A percentile compares a stretch with the other conserved stretches of the same genome.
Conservation (phyloP, 1,140 invertebrate genomes). For the Drosophila funebris region DNA sequence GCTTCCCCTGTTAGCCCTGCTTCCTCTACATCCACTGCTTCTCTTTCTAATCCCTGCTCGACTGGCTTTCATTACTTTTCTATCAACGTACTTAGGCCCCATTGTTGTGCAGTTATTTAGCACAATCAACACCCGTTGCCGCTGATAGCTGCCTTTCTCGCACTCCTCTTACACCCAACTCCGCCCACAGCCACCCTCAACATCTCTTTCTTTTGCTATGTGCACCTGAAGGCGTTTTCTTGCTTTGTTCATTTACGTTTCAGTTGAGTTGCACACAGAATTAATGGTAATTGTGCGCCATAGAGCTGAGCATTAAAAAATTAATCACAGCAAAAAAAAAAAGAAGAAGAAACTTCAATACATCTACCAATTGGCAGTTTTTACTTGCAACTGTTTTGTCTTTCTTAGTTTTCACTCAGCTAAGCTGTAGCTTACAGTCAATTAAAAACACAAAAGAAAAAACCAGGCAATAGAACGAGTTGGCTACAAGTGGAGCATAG, state of each 20-base stretch:
- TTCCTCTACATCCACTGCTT: not conserved
- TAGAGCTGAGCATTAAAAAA: conserved; percentile 30
- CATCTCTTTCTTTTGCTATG: not conserved
- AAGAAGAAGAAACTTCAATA: too few species aligned
- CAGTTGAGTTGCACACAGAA: conserved; percentile 71
- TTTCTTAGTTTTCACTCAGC: not conserved
- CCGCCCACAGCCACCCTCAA: not conserved
- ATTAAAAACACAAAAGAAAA: too few species aligned
- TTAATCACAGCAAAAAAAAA: conserved; percentile 33
- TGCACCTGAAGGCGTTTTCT: conserved; percentile 53
- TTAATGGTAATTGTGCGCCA: conserved; percentile 69
- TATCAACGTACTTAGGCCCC: conserved; percentile 79
- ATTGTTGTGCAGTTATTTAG: conserved; percentile 81
- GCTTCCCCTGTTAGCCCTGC: not conserved
- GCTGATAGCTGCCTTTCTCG: conserved; percentile 55
- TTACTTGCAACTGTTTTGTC: conserved; percentile 3
- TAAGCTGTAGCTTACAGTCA: conserved; percentile 1
- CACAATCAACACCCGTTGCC: conserved; percentile 78
- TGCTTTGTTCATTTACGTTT: conserved; percentile 75
- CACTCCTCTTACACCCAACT: not conserved
- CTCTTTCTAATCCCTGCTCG: conserved; percentile 9
- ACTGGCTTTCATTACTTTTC: conserved; percentile 78
- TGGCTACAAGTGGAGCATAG: not conserved
- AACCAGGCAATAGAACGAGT: not conserved
- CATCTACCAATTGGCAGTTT: not conserved